Evolutionary conservation across 2,888 invertebrate genomes (phyloP), one percentile per base, ranked within the genome.

Genomic region (Pandemis cinnamomeana): DNA sequence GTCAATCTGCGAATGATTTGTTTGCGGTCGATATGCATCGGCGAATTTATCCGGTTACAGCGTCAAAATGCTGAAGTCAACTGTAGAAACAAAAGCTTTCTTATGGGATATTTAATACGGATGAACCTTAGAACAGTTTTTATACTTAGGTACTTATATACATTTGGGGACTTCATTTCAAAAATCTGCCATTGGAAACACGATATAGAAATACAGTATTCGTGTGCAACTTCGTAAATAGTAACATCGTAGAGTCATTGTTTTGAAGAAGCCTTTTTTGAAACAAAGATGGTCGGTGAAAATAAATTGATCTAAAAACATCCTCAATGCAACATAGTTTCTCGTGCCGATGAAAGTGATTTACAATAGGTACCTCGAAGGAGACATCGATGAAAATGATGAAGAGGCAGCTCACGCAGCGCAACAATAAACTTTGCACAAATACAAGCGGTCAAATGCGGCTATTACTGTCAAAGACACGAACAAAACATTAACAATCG

Each of bases 11-110:
- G 66, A 74, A 74, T 71, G 70, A 70, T 74, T 74, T 71, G 71
- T 62, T 72, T 74, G 74, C 55, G 74, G 74, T 74, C 61, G 74
- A 67, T 67, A 71, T 71, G 74, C 74, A 74, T 74, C 70, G 53
- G 11, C n/a, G 61, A 15, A 46, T 41, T 62, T 44, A 46, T 71
- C 70, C 13, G 10, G 53, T 74, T 67, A 55, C 74, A 67, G n/a
- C 20, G 60, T 42, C 61, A 53, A 71, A 71, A 61, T 53, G 66
- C 51, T 53, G 53, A 67, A 62, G 58, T 69, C 66, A 73, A 53
- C 69, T 63, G 58, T 48, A n/a, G 6, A 48, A 41, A 20, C 46
- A 51, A 13, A 27, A 61, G 46, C 60, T 55, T 67, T 67, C 41
- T 15, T 20, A 51, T 2, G 20, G 10, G n/a, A 41, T 13, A 6